A percentile compares a stretch with the other conserved stretches of the same genome.
Evolutionary conservation across 2,888 invertebrate species (phyloP).

Genomic region (Glyphotaelius pellucidus): DNA sequence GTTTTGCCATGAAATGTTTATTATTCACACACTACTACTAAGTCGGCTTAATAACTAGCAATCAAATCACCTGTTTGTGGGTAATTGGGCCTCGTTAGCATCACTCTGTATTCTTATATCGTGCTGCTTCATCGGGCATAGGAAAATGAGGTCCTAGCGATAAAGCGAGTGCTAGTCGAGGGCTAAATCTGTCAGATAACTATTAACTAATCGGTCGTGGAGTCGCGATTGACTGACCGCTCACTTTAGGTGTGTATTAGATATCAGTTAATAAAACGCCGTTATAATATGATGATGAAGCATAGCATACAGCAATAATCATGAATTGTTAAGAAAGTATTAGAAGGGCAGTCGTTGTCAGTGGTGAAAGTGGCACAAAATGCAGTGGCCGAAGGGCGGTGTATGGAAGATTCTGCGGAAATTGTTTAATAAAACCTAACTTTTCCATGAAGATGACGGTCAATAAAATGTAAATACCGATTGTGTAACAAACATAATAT

Average conservation of each 20-base stretch:
- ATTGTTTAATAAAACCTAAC: not conserved
- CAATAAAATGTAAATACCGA: not conserved
- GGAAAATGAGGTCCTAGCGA: slow-evolving; percentile 17
- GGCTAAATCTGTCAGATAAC: not conserved
- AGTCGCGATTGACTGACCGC: not conserved
- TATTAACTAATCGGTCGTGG: not conserved
- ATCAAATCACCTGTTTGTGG: slow-evolving; percentile 34
- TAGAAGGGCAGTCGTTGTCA: not conserved
- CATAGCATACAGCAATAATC: not conserved
- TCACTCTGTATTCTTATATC: slow-evolving; percentile 14
- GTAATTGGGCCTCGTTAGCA: slow-evolving; percentile 15
- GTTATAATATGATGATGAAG: not conserved
- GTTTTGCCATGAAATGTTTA: slow-evolving; percentile 16
- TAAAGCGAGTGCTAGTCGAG: not conserved
- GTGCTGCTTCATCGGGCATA: not conserved
- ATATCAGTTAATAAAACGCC: not conserved
- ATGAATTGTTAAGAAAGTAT: not conserved
- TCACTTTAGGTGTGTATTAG: not conserved
- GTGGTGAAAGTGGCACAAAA: not conserved
- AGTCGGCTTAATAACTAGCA: not conserved
- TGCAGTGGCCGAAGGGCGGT: not conserved
- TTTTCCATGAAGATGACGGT: not conserved
- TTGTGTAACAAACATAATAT: not conserved
- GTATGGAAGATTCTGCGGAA: not conserved
- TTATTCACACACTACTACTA: slow-evolving; percentile 6